A percentile compares a stretch with the other conserved stretches of the same genome.
Conservation (phyloP, 2,797 vertebrate species). For the Eupleurogrammus muticus region DNA sequence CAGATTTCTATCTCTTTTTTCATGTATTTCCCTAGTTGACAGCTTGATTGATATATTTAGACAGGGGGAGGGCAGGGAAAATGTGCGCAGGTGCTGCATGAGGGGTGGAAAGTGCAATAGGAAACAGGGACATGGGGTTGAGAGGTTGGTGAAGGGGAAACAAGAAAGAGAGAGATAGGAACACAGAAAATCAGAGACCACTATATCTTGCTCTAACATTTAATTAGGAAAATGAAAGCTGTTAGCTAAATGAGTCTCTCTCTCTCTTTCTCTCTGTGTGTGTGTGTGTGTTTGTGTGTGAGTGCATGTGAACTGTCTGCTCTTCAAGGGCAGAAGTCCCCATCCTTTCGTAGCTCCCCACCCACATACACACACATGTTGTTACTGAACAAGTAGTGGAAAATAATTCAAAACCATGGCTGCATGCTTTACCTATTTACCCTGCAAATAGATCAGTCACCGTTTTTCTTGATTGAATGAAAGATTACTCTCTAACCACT, state of each 20-base stretch:
- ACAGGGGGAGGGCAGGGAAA: background rate
- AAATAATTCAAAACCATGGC: constrained; percentile 35
- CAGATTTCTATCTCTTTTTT: constrained; percentile 10
- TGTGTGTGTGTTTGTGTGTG: constrained; percentile 14
- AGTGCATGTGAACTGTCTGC: constrained; percentile 35
- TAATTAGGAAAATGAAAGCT: constrained; percentile 70
- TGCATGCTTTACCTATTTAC: constrained; percentile 13
- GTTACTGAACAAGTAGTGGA: constrained; percentile 32
- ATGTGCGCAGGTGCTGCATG: background rate
- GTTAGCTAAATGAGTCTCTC: constrained; percentile 51
- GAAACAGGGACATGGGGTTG: background rate
- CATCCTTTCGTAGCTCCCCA: constrained; percentile 6
- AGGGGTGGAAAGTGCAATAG: constrained; percentile 3
- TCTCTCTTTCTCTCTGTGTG: background rate
- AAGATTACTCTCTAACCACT: background rate
- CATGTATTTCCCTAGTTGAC: background rate
- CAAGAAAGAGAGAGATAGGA: background rate
- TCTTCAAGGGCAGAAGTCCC: constrained; percentile 22
- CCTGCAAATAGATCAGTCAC: constrained; percentile 17
- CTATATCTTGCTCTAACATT: constrained; percentile 16
- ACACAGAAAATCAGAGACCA: constrained; percentile 1
- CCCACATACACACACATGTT: constrained; percentile 1
- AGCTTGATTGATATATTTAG: constrained; percentile 22
- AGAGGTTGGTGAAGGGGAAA: background rate
- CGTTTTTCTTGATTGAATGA: constrained; percentile 19